Evolutionary conservation across 2,113 vertebrate species (phyloP).

Genomic region (Deroptyus accipitrinus): DNA sequence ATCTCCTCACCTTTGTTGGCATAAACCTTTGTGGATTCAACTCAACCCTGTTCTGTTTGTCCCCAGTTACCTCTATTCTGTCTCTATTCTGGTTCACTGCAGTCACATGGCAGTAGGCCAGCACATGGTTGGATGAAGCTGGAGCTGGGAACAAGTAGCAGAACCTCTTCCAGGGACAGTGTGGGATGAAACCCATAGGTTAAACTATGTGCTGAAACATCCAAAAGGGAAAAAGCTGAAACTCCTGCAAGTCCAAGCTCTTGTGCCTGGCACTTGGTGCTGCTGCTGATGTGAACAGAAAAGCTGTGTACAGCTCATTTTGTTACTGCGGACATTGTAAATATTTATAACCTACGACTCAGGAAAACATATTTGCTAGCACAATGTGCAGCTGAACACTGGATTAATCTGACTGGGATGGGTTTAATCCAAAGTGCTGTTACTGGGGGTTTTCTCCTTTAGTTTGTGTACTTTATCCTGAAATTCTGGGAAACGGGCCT

Average conservation of each 20-base stretch:
- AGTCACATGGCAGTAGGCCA: rapidly evolving
- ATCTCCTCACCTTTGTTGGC: neutral
- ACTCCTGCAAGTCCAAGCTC: neutral
- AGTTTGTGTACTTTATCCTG: constrained; percentile 38
- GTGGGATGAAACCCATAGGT: neutral
- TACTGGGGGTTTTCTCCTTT: neutral
- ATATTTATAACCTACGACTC: constrained; percentile 46
- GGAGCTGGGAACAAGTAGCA: neutral
- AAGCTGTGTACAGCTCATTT: neutral
- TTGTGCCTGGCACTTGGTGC: neutral
- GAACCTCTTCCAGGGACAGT: neutral
- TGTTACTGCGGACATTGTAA: constrained; percentile 33
- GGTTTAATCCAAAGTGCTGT: constrained; percentile 12
- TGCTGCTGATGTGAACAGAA: neutral
- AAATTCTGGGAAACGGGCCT: constrained; percentile 28
- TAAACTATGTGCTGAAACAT: neutral
- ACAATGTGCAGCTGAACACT: neutral
- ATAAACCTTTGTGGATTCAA: neutral
- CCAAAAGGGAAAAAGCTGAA: rapidly evolving
- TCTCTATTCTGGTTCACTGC: neutral
- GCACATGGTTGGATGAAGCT: neutral
- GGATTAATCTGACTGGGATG: constrained; percentile 1
- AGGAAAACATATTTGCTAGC: neutral
- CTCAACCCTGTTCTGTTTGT: rapidly evolving
- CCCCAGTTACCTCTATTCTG: neutral